Base-by-base conservation (phyloP, 2,888 invertebrate species). In the Neoscelio sp. region DNA sequence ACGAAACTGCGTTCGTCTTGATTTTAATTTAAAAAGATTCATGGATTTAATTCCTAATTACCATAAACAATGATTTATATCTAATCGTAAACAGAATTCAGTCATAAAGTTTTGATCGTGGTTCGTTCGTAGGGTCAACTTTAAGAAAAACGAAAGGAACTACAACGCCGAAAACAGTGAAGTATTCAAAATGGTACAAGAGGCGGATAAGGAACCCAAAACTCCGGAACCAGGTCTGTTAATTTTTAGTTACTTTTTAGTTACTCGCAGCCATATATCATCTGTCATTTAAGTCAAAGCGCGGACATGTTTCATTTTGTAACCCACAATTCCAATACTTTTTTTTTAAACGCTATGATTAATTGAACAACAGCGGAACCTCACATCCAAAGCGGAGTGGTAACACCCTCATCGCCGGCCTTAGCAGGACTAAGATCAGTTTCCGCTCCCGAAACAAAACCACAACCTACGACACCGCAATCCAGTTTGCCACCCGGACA, bases 121-220 rank as follows among this genome's bases (percentile, higher is more conserved):
- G 30, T 10, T 30, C 26, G 8, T 80, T 89, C 90, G 35, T 92
- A 98, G 98, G 86, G 97, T 98, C 26, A 98, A 98, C 92, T 98
- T 98, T 92, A 98, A 97, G 94, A 97, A 97, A 91, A 97, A 97
- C 91, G 97, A 97, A 91, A 96, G 95, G 91, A 94, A 95, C 82
- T 97, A 97, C 92, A 95, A 96, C 88, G 93, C 95, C 67, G 95
- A 95, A 84, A 96, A 96, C 89, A 97, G 97, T 88, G 97, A 96
- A 85, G 97, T 97, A 30, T 95, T 96, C 91, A 96, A 96, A 91
- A 96, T 97, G 93, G 93, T 97, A 75, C 96, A 97, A 89, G 97
- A 97, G 90, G 95, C 95, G 84, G 96, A 96, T 89, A 95, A 94
- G 87, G 96, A 96, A 85, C 95, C 95, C 28, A 92, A 90, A 84